Evolutionary conservation across 2,797 vertebrate genomes (phyloP), one percentile per base, ranked within the genome.

Genomic region (Perodicticus potto): DNA sequence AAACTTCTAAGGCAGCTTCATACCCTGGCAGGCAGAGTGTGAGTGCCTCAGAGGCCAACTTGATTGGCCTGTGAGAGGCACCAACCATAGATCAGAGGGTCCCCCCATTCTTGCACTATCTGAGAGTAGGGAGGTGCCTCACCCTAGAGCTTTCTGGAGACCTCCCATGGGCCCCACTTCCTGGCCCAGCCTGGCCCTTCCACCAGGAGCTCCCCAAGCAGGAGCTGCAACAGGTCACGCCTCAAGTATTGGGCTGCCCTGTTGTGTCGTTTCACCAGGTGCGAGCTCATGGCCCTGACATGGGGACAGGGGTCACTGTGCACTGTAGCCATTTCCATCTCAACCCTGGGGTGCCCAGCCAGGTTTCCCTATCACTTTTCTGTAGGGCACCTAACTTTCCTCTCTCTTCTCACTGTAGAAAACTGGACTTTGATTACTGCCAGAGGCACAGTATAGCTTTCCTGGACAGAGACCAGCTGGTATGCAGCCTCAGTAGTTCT

Each of bases 351-450:
- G 29, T 9, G 10, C 32, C 37, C 37, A 23, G 32, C 49, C 37
- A 22, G 74, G 55, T 27, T 57, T 73, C 63, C 3, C 4, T 2
- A 45, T 27, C 43, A 29, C 12, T 65, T 25, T 14, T 13, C 40
- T 12, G 3, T 7, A 5, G 11, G 14, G 12, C 34, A 2, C 12
- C 0, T 3, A 12, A 17, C 27, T 23, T 2, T 13, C 37, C 22
- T 17, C 10, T 19, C 40, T 19, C 69, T 11, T 12, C 43, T n/a
- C 3, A 65, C 67, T 34, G 74, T 25, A 12, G n/a, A 27, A 8
- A 3, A 1, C 11, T 29, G 34, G 29, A 9, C 22, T 34, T 40
- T 13, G 9, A 0, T 12, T 22, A 7, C 27, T 16, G 73, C 43
- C 70, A 0, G 40, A 83, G 70, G 45, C 67, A 25, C 83, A 2